Evolutionary conservation across 2,113 vertebrate species (phyloP), one percentile per base, ranked within the genome.

Genomic region (Empidonax alnorum): DNA sequence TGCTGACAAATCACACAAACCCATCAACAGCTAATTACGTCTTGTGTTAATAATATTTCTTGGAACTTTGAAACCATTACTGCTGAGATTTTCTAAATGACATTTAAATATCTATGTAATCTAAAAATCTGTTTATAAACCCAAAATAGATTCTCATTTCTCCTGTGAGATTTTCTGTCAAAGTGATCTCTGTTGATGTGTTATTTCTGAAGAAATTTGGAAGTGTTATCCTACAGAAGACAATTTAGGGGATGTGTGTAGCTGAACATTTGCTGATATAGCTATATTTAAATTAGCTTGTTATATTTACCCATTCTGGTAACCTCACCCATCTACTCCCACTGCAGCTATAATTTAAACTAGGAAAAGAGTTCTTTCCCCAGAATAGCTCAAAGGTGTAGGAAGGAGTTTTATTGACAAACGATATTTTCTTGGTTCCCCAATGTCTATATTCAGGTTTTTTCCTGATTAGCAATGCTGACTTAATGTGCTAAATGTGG

Each of bases 161-260:
- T 89, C 68, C 94, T 94, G 53, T 88, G 82, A 86, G 59, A 87
- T 90, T 96, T 96, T 95, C 74, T 96, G 94, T 94, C 91, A 83
- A 75, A 83, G 91, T 75, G 39, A 66, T 84, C 71, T 79, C 41
- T 85, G 76, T 88, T 94, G 82, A 94, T 84, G 84, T 79, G 91
- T 69, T 93, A 93, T 81, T 71, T 76, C 62, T 90, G 86, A 80
- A 53, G 68, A 73, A 55, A 72, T 91, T 84, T 90, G 21, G 23
- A 96, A 67, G 46, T 82, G 90, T 82, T 90, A 37, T 90, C 92
- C 77, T 84, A 76, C 46, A 89, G 68, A 90, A 50, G 56, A 86
- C 42, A 84, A 52, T 80, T 93, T 88, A 66, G 33, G 44, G 66
- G 24, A 69, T 67, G 39, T 66, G 58, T 52, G 61, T 77, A 69